phyloP scores from a whole-genome alignment of 1,140 invertebrate species.

The Diuraphis noxia region DNA sequence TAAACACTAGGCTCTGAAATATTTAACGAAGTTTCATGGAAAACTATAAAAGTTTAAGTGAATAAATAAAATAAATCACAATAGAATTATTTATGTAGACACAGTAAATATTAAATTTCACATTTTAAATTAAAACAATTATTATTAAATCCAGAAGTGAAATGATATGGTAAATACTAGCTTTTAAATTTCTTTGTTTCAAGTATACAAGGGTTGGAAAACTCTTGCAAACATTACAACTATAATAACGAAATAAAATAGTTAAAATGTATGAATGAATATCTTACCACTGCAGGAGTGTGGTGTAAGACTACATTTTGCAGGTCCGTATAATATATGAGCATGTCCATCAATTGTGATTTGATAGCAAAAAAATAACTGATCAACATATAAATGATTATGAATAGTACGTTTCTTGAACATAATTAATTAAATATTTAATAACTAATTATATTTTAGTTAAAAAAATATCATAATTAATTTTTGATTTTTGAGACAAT shows the following conservation, averaged over 20 bases:
- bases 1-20: not conserved
- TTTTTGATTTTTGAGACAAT: not conserved
- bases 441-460: not conserved
- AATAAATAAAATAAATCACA: constrained; percentile 14
- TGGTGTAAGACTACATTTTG: not conserved
- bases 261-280: not conserved
- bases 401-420: not conserved
- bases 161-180: not conserved
- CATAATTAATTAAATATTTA: not conserved
- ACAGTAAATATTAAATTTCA: not conserved
- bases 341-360: not conserved
- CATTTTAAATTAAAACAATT: not conserved
- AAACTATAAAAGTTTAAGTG: not conserved
- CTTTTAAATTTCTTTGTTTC: not conserved
- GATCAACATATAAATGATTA: too few relatives aligned
- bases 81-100: not conserved
- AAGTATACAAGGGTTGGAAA: not conserved
- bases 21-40: not conserved
- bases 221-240: not conserved
- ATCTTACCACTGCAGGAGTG: not conserved
- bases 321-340: not conserved
- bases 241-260: not conserved
- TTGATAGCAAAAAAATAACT: not conserved
- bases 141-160: not conserved
- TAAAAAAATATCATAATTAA: not conserved